Base-by-base conservation (phyloP, 2,113 vertebrate genomes). In the Nicator chloris region DNA sequence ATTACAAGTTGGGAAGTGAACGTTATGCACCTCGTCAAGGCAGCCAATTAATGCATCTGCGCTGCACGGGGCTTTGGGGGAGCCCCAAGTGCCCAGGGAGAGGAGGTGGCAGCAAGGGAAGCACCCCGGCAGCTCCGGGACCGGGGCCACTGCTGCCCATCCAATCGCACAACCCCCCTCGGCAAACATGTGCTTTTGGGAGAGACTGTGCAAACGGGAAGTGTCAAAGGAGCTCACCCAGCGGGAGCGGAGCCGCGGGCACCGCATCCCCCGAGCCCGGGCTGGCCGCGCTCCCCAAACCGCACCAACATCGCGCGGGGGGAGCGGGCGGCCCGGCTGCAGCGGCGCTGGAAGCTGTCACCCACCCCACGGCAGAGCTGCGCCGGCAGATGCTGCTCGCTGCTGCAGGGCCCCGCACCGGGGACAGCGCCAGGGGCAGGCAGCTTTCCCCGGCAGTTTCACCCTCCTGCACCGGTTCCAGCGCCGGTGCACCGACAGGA, bases 251-350 rank as follows among this genome's bases (percentile, higher is more conserved):
- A 72, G 56, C 64, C 1, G 8, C 9, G 33, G n/a, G 84, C 28
- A 8, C 17, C 33, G 60, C 89, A 64, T 56, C 85, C 72, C 54
- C n/a, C 14, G 71, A 13, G 65, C 82, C 97, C 71, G 68, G 30
- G 90, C 86, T 96, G 97, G 96, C 97, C 75, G 4, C 3, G 39
- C 75, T 92, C 86, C 97, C 78, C 50, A 95, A 95, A 86, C 94
- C 96, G 57, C 96, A 59, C 69, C 35, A 94, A 93, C 95, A 96
- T 95, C 93, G 95, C 20, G 33, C n/a, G 39, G 81, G 72, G 94
- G 96, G 83, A 97, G 95, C n/a, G 60, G 82, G 95, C 16, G n/a
- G 82, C 47, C 37, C 13, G 37, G 71, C 76, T 92, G 86, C 93
- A 96, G 65, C 68, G 94, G 79, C 26, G 3, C 37, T 39, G 97